A percentile compares a stretch with the other conserved stretches of the same genome.
Conservation (phyloP, 2,797 vertebrate species). For the Pseudochirops cupreus region DNA sequence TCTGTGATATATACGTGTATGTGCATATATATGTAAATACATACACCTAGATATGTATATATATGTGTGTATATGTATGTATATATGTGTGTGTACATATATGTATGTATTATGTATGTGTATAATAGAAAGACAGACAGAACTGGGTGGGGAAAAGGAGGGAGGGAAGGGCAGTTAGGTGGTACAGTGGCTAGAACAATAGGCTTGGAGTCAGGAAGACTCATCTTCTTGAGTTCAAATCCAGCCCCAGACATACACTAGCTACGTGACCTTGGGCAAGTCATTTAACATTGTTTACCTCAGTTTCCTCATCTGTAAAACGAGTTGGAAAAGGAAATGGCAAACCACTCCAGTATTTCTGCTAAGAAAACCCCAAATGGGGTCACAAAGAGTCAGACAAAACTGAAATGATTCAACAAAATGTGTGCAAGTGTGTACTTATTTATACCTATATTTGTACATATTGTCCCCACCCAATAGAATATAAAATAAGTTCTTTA, state of each 20-base stretch:
- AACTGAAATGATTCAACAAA: background rate
- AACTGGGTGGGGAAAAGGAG: too few species aligned
- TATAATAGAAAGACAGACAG: too few species aligned
- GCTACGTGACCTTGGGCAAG: background rate
- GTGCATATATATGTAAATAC: too few species aligned
- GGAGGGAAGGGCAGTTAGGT: background rate
- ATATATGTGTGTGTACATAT: too few species aligned
- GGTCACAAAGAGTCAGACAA: background rate
- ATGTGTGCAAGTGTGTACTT: background rate
- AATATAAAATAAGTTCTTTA: too few species aligned
- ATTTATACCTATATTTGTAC: too few species aligned
- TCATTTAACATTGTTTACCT: background rate
- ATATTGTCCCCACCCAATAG: too few species aligned
- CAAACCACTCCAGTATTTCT: background rate
- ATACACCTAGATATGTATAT: background rate
- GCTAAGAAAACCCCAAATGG: background rate
- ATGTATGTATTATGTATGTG: background rate
- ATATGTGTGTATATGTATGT: background rate
- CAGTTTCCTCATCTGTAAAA: background rate
- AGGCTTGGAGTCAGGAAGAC: background rate
- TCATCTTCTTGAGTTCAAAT: background rate
- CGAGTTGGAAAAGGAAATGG: background rate
- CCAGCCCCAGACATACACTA: background rate
- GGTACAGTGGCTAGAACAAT: background rate
- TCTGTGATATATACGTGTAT: background rate